Percentiles rank a stretch among this genome's conserved stretches.
Conservation (phyloP, 2,113 vertebrate genomes). For the Pseudorhombus dupliciocellatus region DNA sequence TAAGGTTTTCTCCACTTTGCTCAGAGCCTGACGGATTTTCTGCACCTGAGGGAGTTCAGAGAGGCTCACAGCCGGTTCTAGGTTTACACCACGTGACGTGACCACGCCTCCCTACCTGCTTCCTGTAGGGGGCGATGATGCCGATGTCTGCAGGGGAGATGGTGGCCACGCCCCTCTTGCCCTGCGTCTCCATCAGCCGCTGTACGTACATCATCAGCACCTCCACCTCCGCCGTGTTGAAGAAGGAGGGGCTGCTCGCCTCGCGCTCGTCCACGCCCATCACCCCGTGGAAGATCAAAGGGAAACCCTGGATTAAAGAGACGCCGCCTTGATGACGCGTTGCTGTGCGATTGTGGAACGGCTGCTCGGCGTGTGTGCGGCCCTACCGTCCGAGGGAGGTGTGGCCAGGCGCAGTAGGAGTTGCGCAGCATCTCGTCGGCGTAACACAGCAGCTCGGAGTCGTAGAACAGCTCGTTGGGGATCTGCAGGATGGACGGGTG, state of each 20-base stretch:
- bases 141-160: constrained; percentile 47
- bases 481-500: constrained; percentile 88
- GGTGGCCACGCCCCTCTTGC: constrained; percentile 62
- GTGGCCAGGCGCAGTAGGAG: constrained; percentile 86
- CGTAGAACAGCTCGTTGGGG: constrained; percentile 92
- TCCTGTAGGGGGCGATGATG: constrained; percentile 14
- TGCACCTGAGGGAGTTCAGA: constrained; percentile 85
- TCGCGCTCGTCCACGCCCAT: constrained; percentile 85
- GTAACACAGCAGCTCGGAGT: constrained; percentile 81
- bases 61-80: too few relatives aligned
- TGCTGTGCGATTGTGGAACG: too few relatives aligned
- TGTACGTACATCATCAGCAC: constrained; percentile 84
- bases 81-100: too few relatives aligned
- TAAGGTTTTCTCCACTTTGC: constrained; percentile 72
- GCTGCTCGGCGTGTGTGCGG: not conserved
- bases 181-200: constrained; percentile 81
- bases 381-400: constrained; percentile 84
- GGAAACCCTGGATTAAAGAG: constrained; percentile 87
- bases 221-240: constrained; percentile 88
- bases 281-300: constrained; percentile 92
- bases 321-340: too few relatives aligned
- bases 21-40: constrained; percentile 88
- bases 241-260: constrained; percentile 91
- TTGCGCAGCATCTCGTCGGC: constrained; percentile 67
- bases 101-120: constrained; percentile 9